Conservation (phyloP, 2,113 vertebrate species). For the Eidolon helvum region DNA sequence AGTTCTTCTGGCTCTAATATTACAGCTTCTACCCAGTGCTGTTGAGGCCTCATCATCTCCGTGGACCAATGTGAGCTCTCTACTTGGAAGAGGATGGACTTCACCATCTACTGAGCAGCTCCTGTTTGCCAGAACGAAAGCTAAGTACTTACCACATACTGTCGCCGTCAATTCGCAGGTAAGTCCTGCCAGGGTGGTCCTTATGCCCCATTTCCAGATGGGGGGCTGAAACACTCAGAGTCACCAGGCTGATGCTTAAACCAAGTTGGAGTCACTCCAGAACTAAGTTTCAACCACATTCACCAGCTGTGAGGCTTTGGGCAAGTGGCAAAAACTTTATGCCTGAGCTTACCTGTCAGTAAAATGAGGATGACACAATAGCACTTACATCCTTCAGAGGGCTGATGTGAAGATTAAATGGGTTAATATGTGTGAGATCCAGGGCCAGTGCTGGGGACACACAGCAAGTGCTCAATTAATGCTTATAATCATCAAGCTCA, state of each 20-base stretch:
- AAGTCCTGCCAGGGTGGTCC: accelerated
- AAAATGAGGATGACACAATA: neutral
- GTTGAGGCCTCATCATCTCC: neutral
- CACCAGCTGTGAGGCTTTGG: neutral
- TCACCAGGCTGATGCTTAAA: neutral
- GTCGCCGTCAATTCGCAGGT: neutral
- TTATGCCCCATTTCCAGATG: neutral
- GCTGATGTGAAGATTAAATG: neutral
- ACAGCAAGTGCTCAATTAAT: neutral
- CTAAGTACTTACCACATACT: neutral
- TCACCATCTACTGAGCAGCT: neutral
- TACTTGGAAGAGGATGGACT: neutral
- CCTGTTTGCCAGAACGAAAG: neutral
- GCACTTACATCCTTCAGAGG: neutral
- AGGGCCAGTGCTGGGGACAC: neutral
- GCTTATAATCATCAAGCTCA: neutral
- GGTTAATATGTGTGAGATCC: neutral
- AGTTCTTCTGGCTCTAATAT: neutral
- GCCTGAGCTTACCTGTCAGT: neutral
- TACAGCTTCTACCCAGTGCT: neutral
- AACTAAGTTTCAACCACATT: neutral
- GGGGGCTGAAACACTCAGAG: neutral
- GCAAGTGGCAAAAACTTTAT: neutral
- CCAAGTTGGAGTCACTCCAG: neutral
- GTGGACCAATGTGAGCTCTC: neutral